Percentiles rank a stretch among this genome's conserved stretches.
Evolutionary conservation across 2,113 vertebrate genomes (phyloP).

Genomic region (Canis aureus): DNA sequence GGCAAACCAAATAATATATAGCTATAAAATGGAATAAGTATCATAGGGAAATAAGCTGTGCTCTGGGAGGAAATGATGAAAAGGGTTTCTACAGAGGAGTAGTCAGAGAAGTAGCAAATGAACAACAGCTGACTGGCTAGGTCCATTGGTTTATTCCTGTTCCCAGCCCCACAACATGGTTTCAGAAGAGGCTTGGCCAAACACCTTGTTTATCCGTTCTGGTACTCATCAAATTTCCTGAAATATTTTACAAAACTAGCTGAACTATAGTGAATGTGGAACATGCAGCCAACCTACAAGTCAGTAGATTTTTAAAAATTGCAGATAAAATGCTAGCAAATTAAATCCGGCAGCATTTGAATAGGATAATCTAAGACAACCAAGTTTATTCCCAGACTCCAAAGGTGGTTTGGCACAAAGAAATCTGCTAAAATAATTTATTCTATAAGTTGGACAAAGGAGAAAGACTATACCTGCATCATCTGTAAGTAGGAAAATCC

Average conservation of each 20-base stretch:
- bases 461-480: neutral
- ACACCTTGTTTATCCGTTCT: too few relatives aligned
- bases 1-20: neutral
- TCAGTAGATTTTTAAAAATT: neutral
- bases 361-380: neutral
- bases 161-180: too few relatives aligned
- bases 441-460: neutral
- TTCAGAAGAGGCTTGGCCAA: neutral
- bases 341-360: neutral
- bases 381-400: neutral
- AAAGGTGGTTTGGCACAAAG: neutral
- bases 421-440: neutral
- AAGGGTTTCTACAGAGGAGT: neutral
- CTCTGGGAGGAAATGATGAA: neutral
- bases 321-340: slow-evolving; percentile 11
- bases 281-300: neutral
- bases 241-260: neutral
- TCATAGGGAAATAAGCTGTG: too few relatives aligned
- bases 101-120: fast-evolving
- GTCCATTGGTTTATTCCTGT: neutral
- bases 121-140: fast-evolving
- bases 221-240: neutral
- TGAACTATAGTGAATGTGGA: neutral
- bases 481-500: neutral
- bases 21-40: neutral